Percentiles rank a stretch among this genome's conserved stretches.
These are phyloP conservation scores for Erinaceus europaeus DNA, from an alignment of 2,113 vertebrate genomes.

Conservation along the genomic window DNA sequence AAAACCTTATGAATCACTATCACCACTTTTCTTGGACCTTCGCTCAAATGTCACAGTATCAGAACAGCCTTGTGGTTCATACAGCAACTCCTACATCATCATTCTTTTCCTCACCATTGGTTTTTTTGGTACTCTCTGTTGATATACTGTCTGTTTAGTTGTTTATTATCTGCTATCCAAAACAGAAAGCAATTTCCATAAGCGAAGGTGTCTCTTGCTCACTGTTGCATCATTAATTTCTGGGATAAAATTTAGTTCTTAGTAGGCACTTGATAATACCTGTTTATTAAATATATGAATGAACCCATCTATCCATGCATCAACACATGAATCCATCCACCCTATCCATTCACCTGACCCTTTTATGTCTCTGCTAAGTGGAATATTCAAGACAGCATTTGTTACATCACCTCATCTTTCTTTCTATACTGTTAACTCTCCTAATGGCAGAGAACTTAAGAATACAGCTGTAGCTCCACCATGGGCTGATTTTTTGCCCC, in stretches of 20 bases:
- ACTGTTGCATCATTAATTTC: neutral
- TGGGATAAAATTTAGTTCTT: neutral
- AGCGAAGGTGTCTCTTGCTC: neutral
- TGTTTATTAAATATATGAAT: neutral
- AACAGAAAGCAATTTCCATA: neutral
- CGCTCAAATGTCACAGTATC: neutral
- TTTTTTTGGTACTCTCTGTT: neutral
- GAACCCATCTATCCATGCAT: neutral
- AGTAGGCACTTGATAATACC: neutral
- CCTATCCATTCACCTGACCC: too few relatives aligned
- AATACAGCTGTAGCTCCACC: neutral
- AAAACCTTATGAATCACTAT: neutral
- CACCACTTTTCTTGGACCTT: neutral
- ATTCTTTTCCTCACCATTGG: neutral
- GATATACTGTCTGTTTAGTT: neutral
- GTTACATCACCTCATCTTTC: neutral
- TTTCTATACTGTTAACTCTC: constrained; percentile 21
- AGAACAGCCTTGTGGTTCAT: neutral
- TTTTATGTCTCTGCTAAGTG: neutral
- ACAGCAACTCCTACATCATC: neutral
- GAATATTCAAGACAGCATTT: neutral
- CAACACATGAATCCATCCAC: neutral
- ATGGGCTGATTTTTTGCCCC: neutral
- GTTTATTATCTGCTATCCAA: neutral
- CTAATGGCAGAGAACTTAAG: neutral